These are phyloP conservation scores for Dreissena polymorpha DNA, from an alignment of 1,140 invertebrate genomes.

Conservation along the genomic window DNA sequence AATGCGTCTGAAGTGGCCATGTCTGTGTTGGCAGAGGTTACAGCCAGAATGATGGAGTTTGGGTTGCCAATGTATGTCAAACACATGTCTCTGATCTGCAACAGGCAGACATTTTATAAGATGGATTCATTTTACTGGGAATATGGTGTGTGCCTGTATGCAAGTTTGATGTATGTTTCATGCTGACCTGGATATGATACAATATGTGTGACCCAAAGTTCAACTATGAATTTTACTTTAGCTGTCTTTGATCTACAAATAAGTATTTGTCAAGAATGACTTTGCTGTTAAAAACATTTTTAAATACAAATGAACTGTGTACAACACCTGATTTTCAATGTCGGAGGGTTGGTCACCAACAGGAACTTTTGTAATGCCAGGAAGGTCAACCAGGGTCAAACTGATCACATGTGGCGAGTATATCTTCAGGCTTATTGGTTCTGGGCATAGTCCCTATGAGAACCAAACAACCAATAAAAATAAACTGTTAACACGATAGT, in stretches of 20 bases:
- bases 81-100: slow-evolving; percentile 82
- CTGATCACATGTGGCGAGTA: slow-evolving; percentile 96
- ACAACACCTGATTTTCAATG: slow-evolving; percentile 78
- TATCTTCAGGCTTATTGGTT: slow-evolving; percentile 97
- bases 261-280: too few relatives aligned
- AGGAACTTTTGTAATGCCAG: slow-evolving; percentile 97
- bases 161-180: too few relatives aligned
- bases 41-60: slow-evolving; percentile 84
- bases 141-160: too few relatives aligned
- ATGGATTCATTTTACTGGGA: too few relatives aligned
- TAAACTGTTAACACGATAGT: too few relatives aligned
- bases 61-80: slow-evolving; percentile 82
- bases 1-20: slow-evolving; percentile 80
- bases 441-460: slow-evolving; percentile 91
- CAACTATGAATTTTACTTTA: too few relatives aligned
- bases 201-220: too few relatives aligned
- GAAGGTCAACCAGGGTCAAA: slow-evolving; percentile 98
- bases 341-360: slow-evolving; percentile 84
- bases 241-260: too few relatives aligned
- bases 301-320: too few relatives aligned
- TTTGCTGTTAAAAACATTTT: too few relatives aligned
- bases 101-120: not conserved
- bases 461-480: not conserved
- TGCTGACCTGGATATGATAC: too few relatives aligned
- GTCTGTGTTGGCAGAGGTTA: slow-evolving; percentile 80